Evolutionary conservation across 2,797 vertebrate species (phyloP), one percentile per base, ranked within the genome.

Genomic region (Microchirus variegatus): DNA sequence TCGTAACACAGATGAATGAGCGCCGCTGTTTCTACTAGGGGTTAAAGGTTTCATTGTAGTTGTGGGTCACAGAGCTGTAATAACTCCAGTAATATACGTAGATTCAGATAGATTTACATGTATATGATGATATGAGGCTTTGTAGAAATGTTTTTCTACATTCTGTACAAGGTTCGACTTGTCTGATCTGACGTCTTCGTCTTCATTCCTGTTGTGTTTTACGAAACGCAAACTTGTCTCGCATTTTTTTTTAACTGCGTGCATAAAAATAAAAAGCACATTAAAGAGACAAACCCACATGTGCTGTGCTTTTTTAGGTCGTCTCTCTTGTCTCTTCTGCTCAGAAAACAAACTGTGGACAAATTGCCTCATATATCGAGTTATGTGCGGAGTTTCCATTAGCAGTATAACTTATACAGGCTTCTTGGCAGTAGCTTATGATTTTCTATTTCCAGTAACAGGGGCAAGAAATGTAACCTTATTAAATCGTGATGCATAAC

Each of bases 401-500:
- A 53, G 17, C 50, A 59, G 42, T 61, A 53, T 22, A 63, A 70
- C 55, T 64, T 48, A 61, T 37, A 48, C 44, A 52, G 51, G 57
- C 61, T 59, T 41, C 54, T 54, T 48, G n/a, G 48, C 54, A 45
- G 38, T 64, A 45, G 45, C 31, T 42, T 42, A 44, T 59, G 37
- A 62, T 44, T 43, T 55, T 63, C 48, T 65, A 26, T 78, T 71
- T 78, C 41, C 14, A 63, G 53, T 66, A 63, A 48, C 53, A 14
- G 55, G 53, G 26, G n/a, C 44, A 60, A 62, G 16, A 62, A 49
- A 70, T 64, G 17, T 51, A 60, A 77, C 63, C 64, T 68, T 75
- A 72, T 81, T 73, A 79, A 66, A 75, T 36, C 26, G 44, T 17
- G 18, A 59, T 57, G 31, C 48, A 71, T 65, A 31, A 31, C 57